Base-by-base conservation (phyloP, 2,113 vertebrate species). In the Daboia siamensis region DNA sequence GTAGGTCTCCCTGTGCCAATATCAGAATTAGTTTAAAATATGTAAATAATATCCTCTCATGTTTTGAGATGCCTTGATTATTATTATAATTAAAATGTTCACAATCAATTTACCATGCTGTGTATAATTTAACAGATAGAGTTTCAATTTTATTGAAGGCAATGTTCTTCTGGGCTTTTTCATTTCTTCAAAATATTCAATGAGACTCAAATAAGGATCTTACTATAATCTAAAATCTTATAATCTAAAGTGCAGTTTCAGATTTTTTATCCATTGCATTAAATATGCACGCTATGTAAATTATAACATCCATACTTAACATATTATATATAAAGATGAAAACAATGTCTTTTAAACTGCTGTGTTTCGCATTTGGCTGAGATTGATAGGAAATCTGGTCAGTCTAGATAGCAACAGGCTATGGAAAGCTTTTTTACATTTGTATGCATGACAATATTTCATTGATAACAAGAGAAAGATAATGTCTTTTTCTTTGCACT, bases 31-130 rank as follows among this genome's bases (percentile, higher is more conserved):
- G 12, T 80, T 90, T 80, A 87, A 10, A 5, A 1, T 44, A 90
- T 80, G 10, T 93, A 93, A 93, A 94, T 0, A 59, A 4, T 88
- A 91, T 89, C 1, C 0, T 88, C 88, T 94, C n/a, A 92, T 55
- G 87, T 92, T 92, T 90, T 88, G 17, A 89, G 13, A 64, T 52
- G 54, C 52, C 54, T 89, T 55, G 12, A 90, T 52, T 93, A 87
- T 86, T 21, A 17, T 29, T 39, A 5, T 91, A 95, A 84, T 90
- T 84, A 56, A 80, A 3, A 23, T 8, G 1, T 20, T 0, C 91
- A 84, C 1, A 86, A 2, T 23, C 57, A 92, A 92, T 33, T 51
- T 88, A 89, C 39, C 88, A 64, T 56, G 7, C 61, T 88, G 80
- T 92, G 52, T 92, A 92, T 88, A 44, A 44, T 54, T 88, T 55